Evolutionary conservation across 1,140 invertebrate species (phyloP).

Genomic region (Zaprionus taronus): DNA sequence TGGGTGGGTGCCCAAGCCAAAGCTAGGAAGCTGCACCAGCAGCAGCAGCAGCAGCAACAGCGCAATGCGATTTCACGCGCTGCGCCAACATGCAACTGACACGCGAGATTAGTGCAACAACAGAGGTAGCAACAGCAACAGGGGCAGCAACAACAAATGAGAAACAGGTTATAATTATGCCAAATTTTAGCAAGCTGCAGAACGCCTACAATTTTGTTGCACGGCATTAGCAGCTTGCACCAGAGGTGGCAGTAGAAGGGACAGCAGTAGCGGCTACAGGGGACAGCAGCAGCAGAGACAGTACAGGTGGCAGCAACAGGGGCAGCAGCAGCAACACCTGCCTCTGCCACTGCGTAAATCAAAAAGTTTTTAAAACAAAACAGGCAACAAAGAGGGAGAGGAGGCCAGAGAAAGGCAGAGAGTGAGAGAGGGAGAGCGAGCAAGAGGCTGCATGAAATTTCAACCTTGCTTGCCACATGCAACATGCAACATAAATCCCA

Average conservation of each 20-base stretch:
- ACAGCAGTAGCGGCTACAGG: no score
- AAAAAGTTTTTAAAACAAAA: conserved; percentile 61
- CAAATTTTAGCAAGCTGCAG: conserved; percentile 37
- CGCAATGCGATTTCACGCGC: conserved; percentile 64
- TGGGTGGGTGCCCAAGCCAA: conserved; percentile 54
- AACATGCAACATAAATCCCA: conserved; percentile 53
- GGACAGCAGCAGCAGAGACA: no score
- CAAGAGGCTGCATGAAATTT: conserved; percentile 20
- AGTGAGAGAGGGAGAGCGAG: not conserved
- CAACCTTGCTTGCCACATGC: conserved; percentile 30
- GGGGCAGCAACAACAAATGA: conserved; percentile 29
- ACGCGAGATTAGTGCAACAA: conserved; percentile 61
- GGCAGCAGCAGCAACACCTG: conserved; percentile 53
- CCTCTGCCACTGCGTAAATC: conserved; percentile 53
- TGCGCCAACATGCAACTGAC: conserved; percentile 48
- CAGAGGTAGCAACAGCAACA: conserved; percentile 37
- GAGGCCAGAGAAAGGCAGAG: not conserved
- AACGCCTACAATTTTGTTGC: conserved; percentile 52
- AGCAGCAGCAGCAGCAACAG: not conserved
- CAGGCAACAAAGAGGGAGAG: conserved; percentile 5
- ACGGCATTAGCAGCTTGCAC: not conserved
- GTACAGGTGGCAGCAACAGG: no score
- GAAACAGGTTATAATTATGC: conserved; percentile 73
- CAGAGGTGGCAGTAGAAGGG: not conserved
- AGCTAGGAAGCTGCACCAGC: conserved; percentile 37